phyloP scores from a whole-genome alignment of 2,888 invertebrate genomes.

The Polymixis flavicincta region DNA sequence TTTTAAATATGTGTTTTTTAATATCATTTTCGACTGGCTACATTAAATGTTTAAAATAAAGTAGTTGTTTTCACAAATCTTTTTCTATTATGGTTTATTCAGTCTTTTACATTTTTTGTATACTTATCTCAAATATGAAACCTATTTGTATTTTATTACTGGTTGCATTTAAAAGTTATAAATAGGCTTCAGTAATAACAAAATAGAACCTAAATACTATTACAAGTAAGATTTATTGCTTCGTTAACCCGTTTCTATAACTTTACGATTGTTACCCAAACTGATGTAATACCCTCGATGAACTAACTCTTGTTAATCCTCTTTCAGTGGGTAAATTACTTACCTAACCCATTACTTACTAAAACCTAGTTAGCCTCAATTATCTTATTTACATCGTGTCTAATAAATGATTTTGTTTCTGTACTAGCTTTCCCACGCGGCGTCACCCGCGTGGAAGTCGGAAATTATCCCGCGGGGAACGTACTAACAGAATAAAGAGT shows the following conservation, averaged over 20 bases:
- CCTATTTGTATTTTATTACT: neutral
- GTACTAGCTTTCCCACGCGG: no score
- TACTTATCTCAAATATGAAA: neutral
- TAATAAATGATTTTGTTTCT: no score
- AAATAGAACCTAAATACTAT: neutral
- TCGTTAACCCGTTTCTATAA: constrained; percentile 15
- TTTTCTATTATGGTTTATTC: neutral
- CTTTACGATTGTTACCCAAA: constrained; percentile 19
- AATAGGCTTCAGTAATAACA: neutral
- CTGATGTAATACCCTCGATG: constrained; percentile 13
- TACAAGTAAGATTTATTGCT: constrained; percentile 10
- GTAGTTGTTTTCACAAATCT: neutral
- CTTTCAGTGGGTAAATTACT: neutral
- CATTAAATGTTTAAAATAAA: neutral
- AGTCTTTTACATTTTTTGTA: neutral
- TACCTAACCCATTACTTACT: neutral
- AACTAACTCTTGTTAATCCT: neutral
- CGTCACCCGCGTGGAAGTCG: no score
- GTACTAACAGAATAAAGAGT: no score
- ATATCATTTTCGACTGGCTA: neutral
- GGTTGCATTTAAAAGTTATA: neutral
- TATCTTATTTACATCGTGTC: neutral
- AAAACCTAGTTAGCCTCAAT: neutral
- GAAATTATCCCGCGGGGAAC: no score
- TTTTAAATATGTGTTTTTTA: neutral